Evolutionary conservation across 2,113 vertebrate species (phyloP).

Genomic region (Pollachius pollachius): DNA sequence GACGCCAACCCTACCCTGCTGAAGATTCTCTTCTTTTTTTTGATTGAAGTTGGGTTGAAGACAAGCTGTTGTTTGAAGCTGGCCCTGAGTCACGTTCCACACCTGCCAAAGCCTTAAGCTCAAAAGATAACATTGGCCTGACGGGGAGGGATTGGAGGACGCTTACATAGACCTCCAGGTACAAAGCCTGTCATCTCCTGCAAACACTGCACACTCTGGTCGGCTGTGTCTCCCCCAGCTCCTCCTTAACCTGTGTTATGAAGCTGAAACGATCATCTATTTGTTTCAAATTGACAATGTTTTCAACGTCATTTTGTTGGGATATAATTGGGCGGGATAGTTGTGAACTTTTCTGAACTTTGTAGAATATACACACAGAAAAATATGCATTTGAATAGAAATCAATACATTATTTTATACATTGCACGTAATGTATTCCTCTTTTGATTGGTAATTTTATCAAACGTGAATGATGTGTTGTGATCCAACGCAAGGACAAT

Average conservation of each 20-base stretch:
- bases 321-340: no score
- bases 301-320: no score
- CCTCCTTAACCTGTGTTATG: neutral
- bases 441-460: no score
- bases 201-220: conserved; percentile 28
- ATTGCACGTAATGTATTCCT: no score
- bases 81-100: conserved; percentile 82
- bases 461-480: no score
- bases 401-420: no score
- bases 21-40: neutral
- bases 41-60: conserved; percentile 76
- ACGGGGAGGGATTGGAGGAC: conserved; percentile 57
- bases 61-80: conserved; percentile 81
- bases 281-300: no score
- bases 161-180: conserved; percentile 59
- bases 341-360: no score
- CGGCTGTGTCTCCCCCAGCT: neutral
- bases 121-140: conserved; percentile 69
- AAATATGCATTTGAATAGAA: no score
- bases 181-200: conserved; percentile 58
- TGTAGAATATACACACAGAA: no score
- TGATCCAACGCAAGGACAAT: neutral
- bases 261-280: no score
- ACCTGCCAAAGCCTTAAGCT: conserved; percentile 79
- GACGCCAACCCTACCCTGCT: conserved; percentile 6